A percentile compares a stretch with the other conserved stretches of the same genome.
These are phyloP conservation scores for Harmothoe impar DNA, from an alignment of 2,888 invertebrate genomes.

Conservation along the genomic window DNA sequence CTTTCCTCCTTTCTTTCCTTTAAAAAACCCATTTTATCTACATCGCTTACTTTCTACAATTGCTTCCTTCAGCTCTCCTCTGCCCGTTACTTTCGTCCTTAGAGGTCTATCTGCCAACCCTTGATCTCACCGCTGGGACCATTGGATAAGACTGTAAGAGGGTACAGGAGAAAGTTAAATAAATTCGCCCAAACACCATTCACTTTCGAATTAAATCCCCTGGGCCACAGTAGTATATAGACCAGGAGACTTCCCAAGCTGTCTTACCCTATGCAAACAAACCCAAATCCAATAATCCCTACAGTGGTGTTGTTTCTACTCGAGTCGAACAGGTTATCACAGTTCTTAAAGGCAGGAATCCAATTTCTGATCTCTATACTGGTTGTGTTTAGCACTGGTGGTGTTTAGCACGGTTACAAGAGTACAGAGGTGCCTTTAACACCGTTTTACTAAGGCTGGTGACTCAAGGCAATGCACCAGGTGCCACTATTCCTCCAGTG, in stretches of 20 bases:
- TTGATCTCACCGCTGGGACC: not conserved
- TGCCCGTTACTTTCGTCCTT: too few species aligned
- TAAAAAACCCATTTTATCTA: too few species aligned
- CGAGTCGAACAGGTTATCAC: not conserved
- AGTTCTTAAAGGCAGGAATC: not conserved
- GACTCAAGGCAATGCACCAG: too few species aligned
- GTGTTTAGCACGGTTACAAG: too few species aligned
- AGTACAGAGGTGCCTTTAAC: too few species aligned
- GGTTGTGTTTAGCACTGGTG: too few species aligned
- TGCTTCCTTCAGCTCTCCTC: too few species aligned
- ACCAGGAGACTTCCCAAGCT: not conserved
- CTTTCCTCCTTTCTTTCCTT: too few species aligned
- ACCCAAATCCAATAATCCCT: slow-evolving; percentile 3
- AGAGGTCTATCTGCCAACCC: too few species aligned
- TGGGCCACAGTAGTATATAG: not conserved
- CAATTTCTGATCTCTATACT: not conserved
- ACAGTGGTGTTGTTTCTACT: not conserved
- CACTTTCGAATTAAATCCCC: not conserved
- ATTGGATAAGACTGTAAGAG: not conserved
- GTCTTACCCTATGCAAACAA: slow-evolving; percentile 10
- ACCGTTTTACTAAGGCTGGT: too few species aligned
- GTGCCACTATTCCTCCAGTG: not conserved
- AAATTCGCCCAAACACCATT: not conserved
- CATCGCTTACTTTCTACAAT: too few species aligned
- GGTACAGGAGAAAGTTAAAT: not conserved